Evolutionary conservation across 2,113 vertebrate species (phyloP).

Genomic region (Tragelaphus scriptus): DNA sequence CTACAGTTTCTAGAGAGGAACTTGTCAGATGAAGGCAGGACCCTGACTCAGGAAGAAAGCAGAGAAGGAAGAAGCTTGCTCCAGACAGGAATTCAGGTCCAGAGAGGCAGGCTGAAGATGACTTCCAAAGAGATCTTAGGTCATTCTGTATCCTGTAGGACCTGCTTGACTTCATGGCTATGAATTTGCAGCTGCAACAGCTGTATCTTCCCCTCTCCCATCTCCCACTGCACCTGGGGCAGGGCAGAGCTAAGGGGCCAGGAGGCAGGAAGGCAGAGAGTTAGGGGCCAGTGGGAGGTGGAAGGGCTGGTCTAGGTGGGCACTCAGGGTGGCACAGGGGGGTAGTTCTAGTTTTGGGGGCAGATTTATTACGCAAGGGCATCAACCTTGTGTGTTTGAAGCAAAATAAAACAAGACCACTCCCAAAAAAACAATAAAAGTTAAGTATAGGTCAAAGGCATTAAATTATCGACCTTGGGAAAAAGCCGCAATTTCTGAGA

Average conservation of each 20-base stretch:
- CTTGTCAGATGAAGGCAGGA: background rate
- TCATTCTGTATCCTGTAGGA: background rate
- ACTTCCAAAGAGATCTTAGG: background rate
- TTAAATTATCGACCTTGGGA: too few relatives aligned
- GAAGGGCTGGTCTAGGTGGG: background rate
- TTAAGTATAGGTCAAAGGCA: background rate
- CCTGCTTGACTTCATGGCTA: background rate
- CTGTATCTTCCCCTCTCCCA: accelerated
- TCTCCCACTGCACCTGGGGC: background rate
- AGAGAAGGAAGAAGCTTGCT: too few relatives aligned
- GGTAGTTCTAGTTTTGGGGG: background rate
- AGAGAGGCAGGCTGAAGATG: background rate
- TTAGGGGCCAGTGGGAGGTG: background rate
- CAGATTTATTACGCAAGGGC: too few relatives aligned
- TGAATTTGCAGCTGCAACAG: accelerated
- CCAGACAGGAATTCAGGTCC: background rate
- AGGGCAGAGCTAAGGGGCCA: too few relatives aligned
- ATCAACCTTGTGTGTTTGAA: background rate
- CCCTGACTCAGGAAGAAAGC: background rate
- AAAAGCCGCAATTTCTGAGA: background rate
- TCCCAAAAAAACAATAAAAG: background rate
- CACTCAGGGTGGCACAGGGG: background rate
- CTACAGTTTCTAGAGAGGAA: background rate
- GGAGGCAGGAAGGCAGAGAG: background rate
- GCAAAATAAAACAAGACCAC: background rate